Conservation (phyloP, 2,888 invertebrate genomes). For the Andrena fulva region DNA sequence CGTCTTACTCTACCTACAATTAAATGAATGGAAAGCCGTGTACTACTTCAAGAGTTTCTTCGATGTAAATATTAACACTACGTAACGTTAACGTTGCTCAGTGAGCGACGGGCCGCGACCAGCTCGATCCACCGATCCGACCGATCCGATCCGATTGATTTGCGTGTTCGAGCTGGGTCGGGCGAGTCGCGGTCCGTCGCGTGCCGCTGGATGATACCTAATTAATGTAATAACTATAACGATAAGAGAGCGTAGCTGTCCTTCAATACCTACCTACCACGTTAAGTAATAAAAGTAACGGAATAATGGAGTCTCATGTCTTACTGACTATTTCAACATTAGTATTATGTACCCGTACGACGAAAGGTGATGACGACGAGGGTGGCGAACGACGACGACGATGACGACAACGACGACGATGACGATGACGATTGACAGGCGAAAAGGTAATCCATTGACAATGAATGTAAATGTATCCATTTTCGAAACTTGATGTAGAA, state of each 20-base stretch:
- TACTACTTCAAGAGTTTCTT: constrained; percentile 80
- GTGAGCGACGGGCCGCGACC: constrained; percentile 57
- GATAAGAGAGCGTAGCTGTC: constrained; percentile 83
- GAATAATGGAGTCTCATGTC: constrained; percentile 79
- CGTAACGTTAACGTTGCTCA: constrained; percentile 76
- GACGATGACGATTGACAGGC: constrained; percentile 53
- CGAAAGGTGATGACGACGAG: constrained; percentile 58
- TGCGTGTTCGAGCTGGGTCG: background rate
- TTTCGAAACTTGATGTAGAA: constrained; percentile 85
- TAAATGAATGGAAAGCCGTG: constrained; percentile 75
- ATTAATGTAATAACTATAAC: constrained; percentile 83
- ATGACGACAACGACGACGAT: constrained; percentile 52
- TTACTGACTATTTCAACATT: constrained; percentile 81
- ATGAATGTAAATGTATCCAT: constrained; percentile 85
- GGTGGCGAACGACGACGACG: constrained; percentile 63
- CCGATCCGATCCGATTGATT: background rate
- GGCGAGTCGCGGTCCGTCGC: constrained; percentile 58
- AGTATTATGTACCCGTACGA: constrained; percentile 77
- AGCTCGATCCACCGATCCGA: constrained; percentile 8
- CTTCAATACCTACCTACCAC: constrained; percentile 81
- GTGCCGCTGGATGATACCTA: constrained; percentile 77
- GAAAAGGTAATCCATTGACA: constrained; percentile 84
- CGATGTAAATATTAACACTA: constrained; percentile 84
- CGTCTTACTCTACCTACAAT: constrained; percentile 76
- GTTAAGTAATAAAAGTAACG: constrained; percentile 80